A percentile compares a stretch with the other conserved stretches of the same genome.
These are phyloP conservation scores for Rhinogobius similis DNA, from an alignment of 2,113 vertebrate species.

Conservation along the genomic window DNA sequence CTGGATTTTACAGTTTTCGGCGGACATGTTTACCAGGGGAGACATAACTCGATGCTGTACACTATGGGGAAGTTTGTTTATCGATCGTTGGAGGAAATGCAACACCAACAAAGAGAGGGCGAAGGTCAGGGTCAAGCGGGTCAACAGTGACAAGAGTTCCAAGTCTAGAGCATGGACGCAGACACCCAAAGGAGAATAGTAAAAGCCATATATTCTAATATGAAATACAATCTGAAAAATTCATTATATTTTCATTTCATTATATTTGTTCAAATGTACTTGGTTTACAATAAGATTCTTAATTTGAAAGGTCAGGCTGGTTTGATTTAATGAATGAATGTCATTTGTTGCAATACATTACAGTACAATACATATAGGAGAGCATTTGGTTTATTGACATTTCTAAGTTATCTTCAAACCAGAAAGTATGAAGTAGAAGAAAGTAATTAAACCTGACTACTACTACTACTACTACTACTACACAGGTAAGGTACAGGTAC, in stretches of 20 bases:
- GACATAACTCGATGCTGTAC: neutral
- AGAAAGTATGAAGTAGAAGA: too few relatives aligned
- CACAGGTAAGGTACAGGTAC: too few relatives aligned
- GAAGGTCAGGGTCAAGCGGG: conserved; percentile 20
- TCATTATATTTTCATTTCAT: neutral
- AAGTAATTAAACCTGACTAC: too few relatives aligned
- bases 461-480: too few relatives aligned
- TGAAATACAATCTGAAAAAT: neutral
- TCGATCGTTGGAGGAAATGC: conserved; percentile 25
- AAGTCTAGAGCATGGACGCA: neutral
- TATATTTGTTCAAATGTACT: neutral
- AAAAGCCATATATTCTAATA: neutral
- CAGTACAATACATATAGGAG: too few relatives aligned
- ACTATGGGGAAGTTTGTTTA: neutral
- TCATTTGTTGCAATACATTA: too few relatives aligned
- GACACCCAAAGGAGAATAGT: neutral
- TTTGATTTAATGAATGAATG: neutral
- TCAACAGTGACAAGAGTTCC: neutral
- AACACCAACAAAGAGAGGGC: conserved; percentile 8
- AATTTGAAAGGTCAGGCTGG: neutral
- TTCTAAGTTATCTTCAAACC: too few relatives aligned
- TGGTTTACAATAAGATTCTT: neutral
- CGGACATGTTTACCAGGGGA: neutral
- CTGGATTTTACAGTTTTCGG: neutral
- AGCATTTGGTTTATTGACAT: too few relatives aligned